Percentiles rank a stretch among this genome's conserved stretches.
Conservation (phyloP, 2,797 vertebrate genomes). For the Odontamblyopus lacepedii region DNA sequence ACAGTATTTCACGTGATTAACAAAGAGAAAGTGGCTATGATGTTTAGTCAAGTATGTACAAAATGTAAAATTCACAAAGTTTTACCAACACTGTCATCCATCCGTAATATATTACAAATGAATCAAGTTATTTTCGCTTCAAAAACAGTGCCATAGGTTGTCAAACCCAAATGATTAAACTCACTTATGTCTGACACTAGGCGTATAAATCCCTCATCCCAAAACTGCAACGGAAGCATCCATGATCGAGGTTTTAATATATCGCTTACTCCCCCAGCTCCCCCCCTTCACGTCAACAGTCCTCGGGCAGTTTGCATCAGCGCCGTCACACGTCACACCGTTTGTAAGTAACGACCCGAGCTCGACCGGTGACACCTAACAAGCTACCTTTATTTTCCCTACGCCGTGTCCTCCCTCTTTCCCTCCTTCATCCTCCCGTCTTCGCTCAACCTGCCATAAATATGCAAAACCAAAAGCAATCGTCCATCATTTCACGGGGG, state of each 20-base stretch:
- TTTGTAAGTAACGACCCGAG: constrained; percentile 36
- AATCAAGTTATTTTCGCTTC: neutral
- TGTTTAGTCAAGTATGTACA: too few relatives aligned
- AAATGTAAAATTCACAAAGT: too few relatives aligned
- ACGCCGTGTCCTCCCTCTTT: neutral
- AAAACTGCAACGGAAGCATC: neutral
- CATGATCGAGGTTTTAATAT: constrained; percentile 3
- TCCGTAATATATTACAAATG: neutral
- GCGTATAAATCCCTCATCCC: neutral
- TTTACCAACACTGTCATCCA: neutral
- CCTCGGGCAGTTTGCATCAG: constrained; percentile 21
- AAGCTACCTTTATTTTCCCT: constrained; percentile 6
- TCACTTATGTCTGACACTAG: neutral
- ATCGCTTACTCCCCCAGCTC: neutral
- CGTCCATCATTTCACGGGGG: constrained; percentile 31
- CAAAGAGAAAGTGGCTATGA: too few relatives aligned
- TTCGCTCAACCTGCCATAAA: neutral
- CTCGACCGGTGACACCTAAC: constrained; percentile 22
- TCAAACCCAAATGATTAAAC: neutral
- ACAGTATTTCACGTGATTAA: too few relatives aligned
- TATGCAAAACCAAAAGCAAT: constrained; percentile 32
- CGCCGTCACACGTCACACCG: constrained; percentile 27
- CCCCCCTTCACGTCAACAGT: constrained; percentile 15
- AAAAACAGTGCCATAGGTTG: neutral
- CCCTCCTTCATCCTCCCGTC: neutral